Evolutionary conservation across 1,140 invertebrate genomes (phyloP), one percentile per base, ranked within the genome.

Genomic region (Latrodectus geometricus): DNA sequence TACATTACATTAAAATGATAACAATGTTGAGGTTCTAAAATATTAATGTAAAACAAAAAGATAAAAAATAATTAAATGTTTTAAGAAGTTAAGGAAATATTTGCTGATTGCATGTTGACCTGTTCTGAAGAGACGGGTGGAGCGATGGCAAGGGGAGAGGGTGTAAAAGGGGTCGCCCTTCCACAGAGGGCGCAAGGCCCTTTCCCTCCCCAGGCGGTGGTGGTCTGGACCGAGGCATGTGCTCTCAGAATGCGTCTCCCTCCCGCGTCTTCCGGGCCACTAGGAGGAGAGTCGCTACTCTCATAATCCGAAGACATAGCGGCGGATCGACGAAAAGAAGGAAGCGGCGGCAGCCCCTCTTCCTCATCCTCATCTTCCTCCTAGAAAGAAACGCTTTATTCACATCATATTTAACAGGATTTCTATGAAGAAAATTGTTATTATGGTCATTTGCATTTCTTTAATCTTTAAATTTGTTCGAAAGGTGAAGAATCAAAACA

Each of bases 291-390:
- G 88, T 92, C 92, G 88, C 84, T 87, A 88, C 91, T 92, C 88
- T 92, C 92, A 86, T 92, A 92, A 88, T 92, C 92, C 9, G 92
- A 92, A 12, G 91, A 92, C 61, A 91, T 90, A 56, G 75, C 77
- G 35, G 85, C 66, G 87, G 90, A 72, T 54, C 90, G 88, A 72
- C 79, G 76, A 54, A 87, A 82, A 65, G 86, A 84, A 11, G 88
- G 77, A 12, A 79, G 80, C n/a, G 80, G 84, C 56, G 77, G 72
- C 9, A 86, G 65, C 21, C 70, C 61, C 3, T 69, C 68, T 17
- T 75, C 66, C n/a, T 83, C 82, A 20, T 88, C 87, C 11, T 86
- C 87, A 17, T 86, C 79, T 8, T 81, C 79, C 49, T 81, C 50
- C 68, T 20, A 8, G 4, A 23, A 69, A 23, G 35, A 35, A 35